phyloP scores from a whole-genome alignment of 1,140 invertebrate species.

The Dendroctonus valens region DNA sequence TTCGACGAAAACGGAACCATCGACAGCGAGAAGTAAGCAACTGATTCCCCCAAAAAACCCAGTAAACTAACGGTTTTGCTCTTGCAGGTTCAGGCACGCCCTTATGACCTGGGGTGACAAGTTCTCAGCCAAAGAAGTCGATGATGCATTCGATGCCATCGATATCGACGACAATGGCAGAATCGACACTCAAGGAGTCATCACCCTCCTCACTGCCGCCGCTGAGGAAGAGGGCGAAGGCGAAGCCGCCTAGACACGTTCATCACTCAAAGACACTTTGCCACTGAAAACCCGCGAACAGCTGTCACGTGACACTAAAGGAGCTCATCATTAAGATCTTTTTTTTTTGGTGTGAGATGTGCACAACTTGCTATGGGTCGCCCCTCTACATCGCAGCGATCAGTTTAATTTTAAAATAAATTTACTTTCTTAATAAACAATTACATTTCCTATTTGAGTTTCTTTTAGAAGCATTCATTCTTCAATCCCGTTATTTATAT shows the following conservation, averaged over 20 bases:
- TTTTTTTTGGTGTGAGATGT: slow-evolving; percentile 19
- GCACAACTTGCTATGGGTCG: slow-evolving; percentile 24
- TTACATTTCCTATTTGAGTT: slow-evolving; percentile 14
- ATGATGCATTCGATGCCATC: slow-evolving; percentile 94
- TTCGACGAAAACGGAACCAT: slow-evolving; percentile 91
- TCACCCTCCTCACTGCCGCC: slow-evolving; percentile 82
- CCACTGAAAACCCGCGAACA: slow-evolving; percentile 24
- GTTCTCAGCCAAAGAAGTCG: slow-evolving; percentile 88
- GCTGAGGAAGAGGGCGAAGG: slow-evolving; percentile 71
- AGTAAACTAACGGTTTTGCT: neutral
- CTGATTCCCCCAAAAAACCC: neutral
- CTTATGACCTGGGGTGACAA: slow-evolving; percentile 97
- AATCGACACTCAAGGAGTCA: slow-evolving; percentile 88
- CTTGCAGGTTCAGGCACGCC: slow-evolving; percentile 81
- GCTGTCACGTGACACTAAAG: slow-evolving; percentile 16
- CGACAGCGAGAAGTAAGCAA: slow-evolving; percentile 75
- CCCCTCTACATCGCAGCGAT: slow-evolving; percentile 11
- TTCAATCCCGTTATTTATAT: neutral
- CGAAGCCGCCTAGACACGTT: slow-evolving; percentile 57
- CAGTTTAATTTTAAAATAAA: slow-evolving; percentile 57
- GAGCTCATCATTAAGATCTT: slow-evolving; percentile 19
- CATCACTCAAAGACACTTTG: neutral
- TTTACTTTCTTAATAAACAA: slow-evolving; percentile 10
- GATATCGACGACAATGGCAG: slow-evolving; percentile 89
- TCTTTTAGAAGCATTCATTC: neutral